phyloP scores from a whole-genome alignment of 2,797 vertebrate genomes.

The Manis javanica region DNA sequence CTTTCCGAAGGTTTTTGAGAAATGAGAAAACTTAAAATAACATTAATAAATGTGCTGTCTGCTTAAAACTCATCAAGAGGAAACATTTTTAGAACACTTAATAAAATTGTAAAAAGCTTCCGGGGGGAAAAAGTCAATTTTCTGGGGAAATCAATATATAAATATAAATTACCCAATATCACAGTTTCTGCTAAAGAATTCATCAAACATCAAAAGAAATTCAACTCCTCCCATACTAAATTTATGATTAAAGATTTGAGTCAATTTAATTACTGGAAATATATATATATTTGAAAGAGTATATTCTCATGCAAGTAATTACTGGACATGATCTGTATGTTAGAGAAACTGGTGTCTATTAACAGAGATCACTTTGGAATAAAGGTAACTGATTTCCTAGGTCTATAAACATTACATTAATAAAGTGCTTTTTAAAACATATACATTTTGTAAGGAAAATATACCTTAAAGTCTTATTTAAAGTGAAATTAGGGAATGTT shows the following conservation, averaged over 20 bases:
- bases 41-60: not conserved
- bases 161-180: not conserved
- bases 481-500: not conserved
- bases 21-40: not conserved
- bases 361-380: not conserved
- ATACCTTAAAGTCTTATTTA: not conserved
- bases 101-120: not conserved
- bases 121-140: not conserved
- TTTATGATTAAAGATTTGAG: not conserved
- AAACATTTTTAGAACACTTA: not conserved
- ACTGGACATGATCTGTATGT: not conserved
- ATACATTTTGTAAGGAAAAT: not conserved
- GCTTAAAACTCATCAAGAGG: not conserved
- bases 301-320: not conserved
- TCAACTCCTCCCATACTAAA: not conserved
- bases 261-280: not conserved
- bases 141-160: not conserved
- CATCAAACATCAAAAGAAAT: not conserved
- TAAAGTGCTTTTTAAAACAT: not conserved
- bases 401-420: not conserved
- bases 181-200: not conserved
- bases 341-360: not conserved
- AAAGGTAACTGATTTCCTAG: not conserved
- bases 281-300: not conserved
- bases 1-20: not conserved